Percentiles rank a stretch among this genome's conserved stretches.
Evolutionary conservation across 2,113 vertebrate species (phyloP).

Genomic region (Asarcornis scutulata): DNA sequence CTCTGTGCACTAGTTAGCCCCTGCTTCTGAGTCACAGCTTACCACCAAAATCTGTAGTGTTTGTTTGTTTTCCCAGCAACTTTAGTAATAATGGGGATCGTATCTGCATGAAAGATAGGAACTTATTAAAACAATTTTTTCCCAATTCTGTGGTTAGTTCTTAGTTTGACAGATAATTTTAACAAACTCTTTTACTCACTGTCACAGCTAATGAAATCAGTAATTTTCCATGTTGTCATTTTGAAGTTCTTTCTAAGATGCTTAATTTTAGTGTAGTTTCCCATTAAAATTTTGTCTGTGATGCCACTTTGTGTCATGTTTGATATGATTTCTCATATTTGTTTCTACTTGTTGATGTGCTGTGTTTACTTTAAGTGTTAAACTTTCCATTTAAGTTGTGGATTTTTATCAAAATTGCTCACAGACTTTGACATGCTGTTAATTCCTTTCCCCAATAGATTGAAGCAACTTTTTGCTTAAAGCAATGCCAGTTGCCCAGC

Average conservation of each 20-base stretch:
- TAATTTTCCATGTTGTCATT: neutral
- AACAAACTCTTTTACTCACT: neutral
- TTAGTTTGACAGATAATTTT: neutral
- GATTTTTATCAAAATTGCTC: neutral
- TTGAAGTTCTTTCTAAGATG: slow-evolving; percentile 13
- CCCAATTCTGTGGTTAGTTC: neutral
- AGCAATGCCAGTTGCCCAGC: neutral
- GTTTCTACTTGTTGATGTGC: neutral
- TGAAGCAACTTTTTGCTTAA: neutral
- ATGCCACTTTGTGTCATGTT: neutral
- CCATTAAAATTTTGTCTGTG: neutral
- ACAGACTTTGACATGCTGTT: neutral
- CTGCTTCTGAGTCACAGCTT: neutral
- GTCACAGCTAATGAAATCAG: neutral
- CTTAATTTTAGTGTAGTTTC: slow-evolving; percentile 34
- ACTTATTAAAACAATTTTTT: neutral
- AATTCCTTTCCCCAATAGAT: neutral
- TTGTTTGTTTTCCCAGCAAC: neutral
- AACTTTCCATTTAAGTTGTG: neutral
- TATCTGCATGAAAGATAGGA: neutral
- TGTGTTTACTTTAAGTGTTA: neutral
- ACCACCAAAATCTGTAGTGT: neutral
- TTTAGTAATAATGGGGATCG: neutral
- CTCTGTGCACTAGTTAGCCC: neutral
- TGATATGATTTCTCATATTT: neutral